These are phyloP conservation scores for Rhyacichthys aspro DNA, from an alignment of 2,797 vertebrate genomes.

Conservation along the genomic window DNA sequence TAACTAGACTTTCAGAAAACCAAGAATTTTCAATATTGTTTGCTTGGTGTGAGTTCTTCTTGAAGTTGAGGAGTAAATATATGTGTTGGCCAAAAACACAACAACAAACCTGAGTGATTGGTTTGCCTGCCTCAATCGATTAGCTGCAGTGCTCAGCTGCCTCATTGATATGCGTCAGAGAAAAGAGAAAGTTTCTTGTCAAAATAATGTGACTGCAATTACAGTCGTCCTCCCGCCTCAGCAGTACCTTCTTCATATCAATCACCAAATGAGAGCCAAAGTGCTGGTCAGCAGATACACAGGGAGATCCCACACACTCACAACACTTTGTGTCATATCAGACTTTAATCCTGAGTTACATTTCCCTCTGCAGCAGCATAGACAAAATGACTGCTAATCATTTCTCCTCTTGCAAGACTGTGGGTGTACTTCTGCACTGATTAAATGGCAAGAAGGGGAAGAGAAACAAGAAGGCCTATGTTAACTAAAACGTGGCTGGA, in stretches of 20 bases:
- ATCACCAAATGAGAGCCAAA: slow-evolving; percentile 47
- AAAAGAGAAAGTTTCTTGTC: slow-evolving; percentile 34
- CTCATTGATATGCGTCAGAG: slow-evolving; percentile 44
- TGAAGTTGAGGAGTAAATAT: neutral
- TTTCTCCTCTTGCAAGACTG: slow-evolving; percentile 54
- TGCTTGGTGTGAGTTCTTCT: slow-evolving; percentile 1
- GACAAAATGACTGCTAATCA: slow-evolving; percentile 72
- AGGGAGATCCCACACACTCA: slow-evolving; percentile 46
- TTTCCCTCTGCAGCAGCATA: slow-evolving; percentile 57
- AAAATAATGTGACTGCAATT: slow-evolving; percentile 54
- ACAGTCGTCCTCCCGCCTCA: slow-evolving; percentile 45
- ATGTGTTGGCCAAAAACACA: slow-evolving; percentile 35
- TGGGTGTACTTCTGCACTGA: slow-evolving; percentile 59
- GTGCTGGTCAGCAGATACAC: slow-evolving; percentile 61
- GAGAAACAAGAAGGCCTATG: slow-evolving; percentile 3
- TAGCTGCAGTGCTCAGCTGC: slow-evolving; percentile 7
- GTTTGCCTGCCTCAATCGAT: slow-evolving; percentile 45
- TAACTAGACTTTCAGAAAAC: neutral
- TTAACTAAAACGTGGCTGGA: neutral
- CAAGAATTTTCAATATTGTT: neutral
- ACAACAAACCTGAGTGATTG: slow-evolving; percentile 38
- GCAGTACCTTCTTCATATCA: slow-evolving; percentile 47
- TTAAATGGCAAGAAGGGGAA: slow-evolving; percentile 43
- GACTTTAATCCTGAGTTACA: slow-evolving; percentile 65
- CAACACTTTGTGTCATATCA: slow-evolving; percentile 46